Evolutionary conservation across 2,888 invertebrate genomes (phyloP), one percentile per base, ranked within the genome.

Genomic region (Monochamus alternatus): DNA sequence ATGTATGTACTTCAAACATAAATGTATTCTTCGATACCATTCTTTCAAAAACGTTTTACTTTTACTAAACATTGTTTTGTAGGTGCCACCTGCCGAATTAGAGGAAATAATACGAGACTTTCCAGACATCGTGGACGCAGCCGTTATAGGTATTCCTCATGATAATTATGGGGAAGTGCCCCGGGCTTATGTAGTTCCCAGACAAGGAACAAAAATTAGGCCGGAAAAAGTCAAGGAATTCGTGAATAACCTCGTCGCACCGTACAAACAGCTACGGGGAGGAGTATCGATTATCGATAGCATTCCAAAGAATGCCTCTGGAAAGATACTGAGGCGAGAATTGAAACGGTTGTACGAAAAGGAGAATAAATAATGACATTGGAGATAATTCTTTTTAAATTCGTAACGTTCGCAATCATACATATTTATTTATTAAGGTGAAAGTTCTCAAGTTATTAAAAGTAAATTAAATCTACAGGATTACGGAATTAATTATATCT

Each of bases 31-130:
- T 22, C 22, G 22, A 22, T 22, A 1, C 22, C 22, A 22, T 22
- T 22, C 22, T 22, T 22, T 22, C 22, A 22, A 22, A 22, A 22
- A 22, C 22, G 22, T 12, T 52, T 52, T 52, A 14, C 58, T 14
- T 8, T 22, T 63, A 9, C 10, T 9, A 7, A 30, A 38, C 38
- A 38, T 38, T 38, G 5, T 7, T 38, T 47, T 76, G n/a, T 70
- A 83, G 83, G 97, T 97, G 5, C 93, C 97, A 9, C 97, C 97
- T 44, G 97, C 97, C 0, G 97, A 97, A 87, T 87, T 97, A 47
- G 97, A 97, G 88, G 93, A 91, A 74, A 84, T 95, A 5, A 85
- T 96, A 1, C 91, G 94, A 75, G 91, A 92, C 58, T 94, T 96
- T 87, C 94, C 95, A 0, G 92, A 91, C 47, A 91, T 98, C 0